A percentile compares a stretch with the other conserved stretches of the same genome.
Evolutionary conservation across 1,140 invertebrate genomes (phyloP).

Genomic region (Capitella teleta): DNA sequence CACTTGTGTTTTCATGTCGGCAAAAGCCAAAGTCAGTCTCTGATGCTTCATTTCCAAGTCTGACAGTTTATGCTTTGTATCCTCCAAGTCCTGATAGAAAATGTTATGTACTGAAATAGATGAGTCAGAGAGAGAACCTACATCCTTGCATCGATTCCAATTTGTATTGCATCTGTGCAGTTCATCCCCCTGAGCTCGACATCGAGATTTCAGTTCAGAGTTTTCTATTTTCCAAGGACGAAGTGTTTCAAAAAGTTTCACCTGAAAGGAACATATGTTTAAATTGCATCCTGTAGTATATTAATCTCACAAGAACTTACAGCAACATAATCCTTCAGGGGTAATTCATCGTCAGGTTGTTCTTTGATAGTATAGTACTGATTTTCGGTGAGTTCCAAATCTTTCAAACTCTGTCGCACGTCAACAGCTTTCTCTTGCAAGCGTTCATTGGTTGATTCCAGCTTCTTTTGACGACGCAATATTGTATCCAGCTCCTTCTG

Average conservation of each 20-base stretch:
- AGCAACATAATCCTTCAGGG: slow-evolving; percentile 38
- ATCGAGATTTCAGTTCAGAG: slow-evolving; percentile 21
- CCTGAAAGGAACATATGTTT: no score
- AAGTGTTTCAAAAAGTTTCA: slow-evolving; percentile 28
- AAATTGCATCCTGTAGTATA: no score
- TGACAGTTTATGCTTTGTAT: slow-evolving; percentile 26
- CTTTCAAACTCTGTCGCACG: slow-evolving; percentile 25
- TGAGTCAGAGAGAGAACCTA: no score
- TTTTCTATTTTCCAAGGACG: slow-evolving; percentile 29
- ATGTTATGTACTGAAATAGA: no score
- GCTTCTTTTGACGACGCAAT: slow-evolving; percentile 28
- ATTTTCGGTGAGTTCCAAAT: slow-evolving; percentile 35
- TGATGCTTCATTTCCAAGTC: slow-evolving; percentile 32
- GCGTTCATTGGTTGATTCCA: slow-evolving; percentile 38
- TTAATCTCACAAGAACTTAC: no score
- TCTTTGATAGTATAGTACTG: slow-evolving; percentile 31
- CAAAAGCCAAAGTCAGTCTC: slow-evolving; percentile 23
- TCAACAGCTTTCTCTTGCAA: slow-evolving; percentile 36
- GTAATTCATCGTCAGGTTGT: slow-evolving; percentile 30
- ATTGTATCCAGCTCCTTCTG: slow-evolving; percentile 34
- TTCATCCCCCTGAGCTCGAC: slow-evolving; percentile 24
- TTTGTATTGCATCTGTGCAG: slow-evolving; percentile 8
- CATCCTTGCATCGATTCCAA: slow-evolving; percentile 4
- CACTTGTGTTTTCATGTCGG: slow-evolving; percentile 27
- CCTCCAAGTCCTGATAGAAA: slow-evolving; percentile 24